Conservation (phyloP, 1,140 invertebrate species). For the Caenorhabditis briggsae region DNA sequence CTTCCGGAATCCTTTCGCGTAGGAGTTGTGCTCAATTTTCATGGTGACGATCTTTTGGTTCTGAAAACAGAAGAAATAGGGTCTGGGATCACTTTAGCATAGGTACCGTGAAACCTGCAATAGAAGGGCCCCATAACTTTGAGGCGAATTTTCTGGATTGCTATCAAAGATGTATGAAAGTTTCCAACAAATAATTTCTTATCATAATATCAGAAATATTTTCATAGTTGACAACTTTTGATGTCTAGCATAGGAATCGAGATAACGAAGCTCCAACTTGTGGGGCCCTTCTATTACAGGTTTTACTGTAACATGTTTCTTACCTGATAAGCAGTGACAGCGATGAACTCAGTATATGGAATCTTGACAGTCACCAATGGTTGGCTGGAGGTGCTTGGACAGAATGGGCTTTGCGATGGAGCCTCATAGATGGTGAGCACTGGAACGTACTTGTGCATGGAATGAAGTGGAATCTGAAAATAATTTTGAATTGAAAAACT, state of each 20-base stretch:
- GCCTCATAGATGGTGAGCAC: constrained; percentile 14
- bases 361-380: neutral
- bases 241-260: no score
- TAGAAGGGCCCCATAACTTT: no score
- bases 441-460: constrained; percentile 37
- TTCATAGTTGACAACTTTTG: no score
- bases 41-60: neutral
- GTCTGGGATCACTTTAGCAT: no score
- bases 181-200: no score
- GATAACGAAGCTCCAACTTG: no score
- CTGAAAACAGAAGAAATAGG: neutral
- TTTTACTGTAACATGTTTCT: neutral
- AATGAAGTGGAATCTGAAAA: neutral
- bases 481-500: no score
- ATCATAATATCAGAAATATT: no score
- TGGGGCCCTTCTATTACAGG: neutral
- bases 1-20: neutral
- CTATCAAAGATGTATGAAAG: no score
- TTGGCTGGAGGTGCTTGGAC: neutral
- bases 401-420: neutral
- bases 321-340: constrained; percentile 19
- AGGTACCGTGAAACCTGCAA: no score
- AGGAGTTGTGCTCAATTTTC: constrained; percentile 23
- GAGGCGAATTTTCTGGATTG: no score
- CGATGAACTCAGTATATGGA: constrained; percentile 17